Base-by-base conservation (phyloP, 2,113 vertebrate species). In the Rana temporaria region DNA sequence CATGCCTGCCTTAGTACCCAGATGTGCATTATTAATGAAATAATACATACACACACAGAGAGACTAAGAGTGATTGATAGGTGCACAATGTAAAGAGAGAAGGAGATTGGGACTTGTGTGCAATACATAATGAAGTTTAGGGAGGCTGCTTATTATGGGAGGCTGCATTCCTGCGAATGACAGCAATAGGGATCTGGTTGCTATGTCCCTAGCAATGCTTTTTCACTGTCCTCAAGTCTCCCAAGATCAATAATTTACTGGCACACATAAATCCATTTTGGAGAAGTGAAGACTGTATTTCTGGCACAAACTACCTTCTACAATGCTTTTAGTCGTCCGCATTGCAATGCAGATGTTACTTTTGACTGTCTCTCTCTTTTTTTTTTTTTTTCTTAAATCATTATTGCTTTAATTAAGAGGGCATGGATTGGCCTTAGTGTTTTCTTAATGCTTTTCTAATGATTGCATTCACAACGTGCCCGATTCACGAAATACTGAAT, bases 91-190 rank as follows among this genome's bases (percentile, higher is more conserved):
- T 60, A 19, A 16, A 59, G 19, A 14, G 6, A 56, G 24, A 59
- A 73, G 32, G 26, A 30, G 56, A 75, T 62, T 62, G 72, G 34
- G 53, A 42, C 30, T 16, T 75, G 56, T 59, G 56, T 62, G 56
- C 30, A n/a, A 60, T 75, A 42, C 72, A 75, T 75, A 75, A 75
- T 75, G 72, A 75, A 75, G 72, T 60, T 59, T 60, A 26, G 24
- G 52, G 24, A 20, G 71, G 71, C 55, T 12, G 26, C 69, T 72
- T 20, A 56, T 72, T 56, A 72, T 56, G 48, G 26, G 15, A 15
- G 56, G n/a, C 72, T 75, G 20, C 72, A 75, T 75, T 75, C 72
- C n/a, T 24, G 26, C 4, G 19, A 34, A 38, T 55, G 32, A n/a
- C 55, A 20, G 26, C 55, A 3, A 22, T 60, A 26, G 56, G 55